Conservation (phyloP, 2,888 invertebrate species). For the Sarcophaga carnaria region DNA sequence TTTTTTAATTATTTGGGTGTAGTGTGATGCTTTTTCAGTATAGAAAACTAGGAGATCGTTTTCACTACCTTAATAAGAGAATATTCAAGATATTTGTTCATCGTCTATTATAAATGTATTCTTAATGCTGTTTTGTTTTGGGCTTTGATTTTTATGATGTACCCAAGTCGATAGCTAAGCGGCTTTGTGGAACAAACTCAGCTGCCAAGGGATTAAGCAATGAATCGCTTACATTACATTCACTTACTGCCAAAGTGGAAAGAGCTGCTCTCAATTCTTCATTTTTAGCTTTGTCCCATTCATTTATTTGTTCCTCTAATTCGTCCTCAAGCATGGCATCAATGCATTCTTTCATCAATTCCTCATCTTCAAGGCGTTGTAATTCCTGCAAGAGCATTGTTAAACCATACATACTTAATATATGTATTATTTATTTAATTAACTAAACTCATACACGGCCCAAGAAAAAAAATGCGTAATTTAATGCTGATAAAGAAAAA, state of each 20-base stretch:
- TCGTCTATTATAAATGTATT: slow-evolving; percentile 28
- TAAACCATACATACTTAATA: neutral
- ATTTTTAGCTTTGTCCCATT: slow-evolving; percentile 80
- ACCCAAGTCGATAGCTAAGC: slow-evolving; percentile 76
- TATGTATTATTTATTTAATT: too few species aligned
- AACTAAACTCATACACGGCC: too few species aligned
- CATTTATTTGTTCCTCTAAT: slow-evolving; percentile 82
- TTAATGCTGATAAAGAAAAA: too few species aligned
- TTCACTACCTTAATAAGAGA: slow-evolving; percentile 72
- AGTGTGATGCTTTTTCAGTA: slow-evolving; percentile 54
- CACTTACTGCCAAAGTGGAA: slow-evolving; percentile 78
- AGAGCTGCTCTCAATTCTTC: slow-evolving; percentile 80
- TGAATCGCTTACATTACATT: slow-evolving; percentile 84
- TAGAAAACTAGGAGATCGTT: slow-evolving; percentile 64
- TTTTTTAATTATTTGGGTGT: slow-evolving; percentile 35
- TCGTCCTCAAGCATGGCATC: slow-evolving; percentile 92
- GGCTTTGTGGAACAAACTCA: slow-evolving; percentile 88
- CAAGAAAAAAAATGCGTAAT: too few species aligned
- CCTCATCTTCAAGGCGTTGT: slow-evolving; percentile 93
- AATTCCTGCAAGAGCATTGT: slow-evolving; percentile 85
- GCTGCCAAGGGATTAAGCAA: slow-evolving; percentile 92
- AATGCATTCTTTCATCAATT: slow-evolving; percentile 93
- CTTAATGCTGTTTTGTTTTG: neutral
- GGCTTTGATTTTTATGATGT: slow-evolving; percentile 75
- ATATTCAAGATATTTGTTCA: slow-evolving; percentile 70